Conservation (phyloP, 2,888 invertebrate genomes). For the Phymatocera aterrima region DNA sequence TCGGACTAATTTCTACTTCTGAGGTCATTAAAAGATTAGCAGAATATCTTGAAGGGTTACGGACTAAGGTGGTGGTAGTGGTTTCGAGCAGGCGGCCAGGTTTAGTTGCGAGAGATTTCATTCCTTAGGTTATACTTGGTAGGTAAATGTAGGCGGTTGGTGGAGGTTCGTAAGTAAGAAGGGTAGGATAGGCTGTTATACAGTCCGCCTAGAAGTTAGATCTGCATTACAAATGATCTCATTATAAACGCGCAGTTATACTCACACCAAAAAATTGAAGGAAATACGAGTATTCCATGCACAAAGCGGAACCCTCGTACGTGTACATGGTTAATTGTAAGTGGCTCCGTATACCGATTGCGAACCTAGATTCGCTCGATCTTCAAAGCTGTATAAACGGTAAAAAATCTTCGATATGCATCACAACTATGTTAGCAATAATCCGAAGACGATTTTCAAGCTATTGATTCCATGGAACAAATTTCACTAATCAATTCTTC, state of each 20-base stretch:
- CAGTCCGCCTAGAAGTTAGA: conserved; percentile 46
- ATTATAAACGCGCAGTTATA: conserved; percentile 37
- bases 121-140: conserved; percentile 44
- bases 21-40: conserved; percentile 47
- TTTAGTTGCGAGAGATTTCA: conserved; percentile 45
- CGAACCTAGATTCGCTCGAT: background rate
- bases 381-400: background rate
- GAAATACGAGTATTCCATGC: conserved; percentile 36
- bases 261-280: conserved; percentile 37
- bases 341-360: background rate
- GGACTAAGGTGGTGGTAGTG: background rate
- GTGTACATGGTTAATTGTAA: conserved; percentile 22
- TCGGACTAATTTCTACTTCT: conserved; percentile 39
- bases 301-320: conserved; percentile 35
- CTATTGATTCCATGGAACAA: no score
- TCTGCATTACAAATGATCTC: conserved; percentile 44
- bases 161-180: conserved; percentile 31
- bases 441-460: no score
- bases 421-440: background rate
- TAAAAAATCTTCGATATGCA: background rate
- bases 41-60: conserved; percentile 46
- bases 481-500: no score
- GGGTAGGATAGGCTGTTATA: conserved; percentile 33
- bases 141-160: conserved; percentile 26
- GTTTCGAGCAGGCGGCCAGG: conserved; percentile 9